Base-by-base conservation (phyloP, 2,888 invertebrate species). In the Ormyrus labotus region DNA sequence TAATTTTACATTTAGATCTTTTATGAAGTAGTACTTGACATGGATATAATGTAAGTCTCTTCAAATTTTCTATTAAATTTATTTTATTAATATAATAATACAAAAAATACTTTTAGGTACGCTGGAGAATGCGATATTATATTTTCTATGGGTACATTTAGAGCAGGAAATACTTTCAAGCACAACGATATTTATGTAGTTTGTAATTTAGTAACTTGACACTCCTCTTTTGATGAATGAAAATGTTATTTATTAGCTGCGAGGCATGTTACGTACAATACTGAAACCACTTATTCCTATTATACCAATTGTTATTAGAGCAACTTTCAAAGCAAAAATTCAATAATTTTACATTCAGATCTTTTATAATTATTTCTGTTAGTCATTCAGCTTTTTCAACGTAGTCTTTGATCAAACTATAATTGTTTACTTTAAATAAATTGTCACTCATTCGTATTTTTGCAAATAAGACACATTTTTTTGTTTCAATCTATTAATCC, bases 41-140 rank as follows among this genome's bases (percentile, higher is more conserved):
- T 99, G 85, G 99, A 99, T 92, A 92, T 99, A 81, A 96, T 97
- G 96, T 97, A 91, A 94, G 96, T 93, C 83, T 65, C 34, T 50
- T 72, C 65, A 11, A 48, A 67, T 73, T 83, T 78, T 61, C 76
- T 13, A 74, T 80, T 78, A 57, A 13, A 53, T 76, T 81, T 68
- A 65, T 64, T 78, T 61, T 73, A 57, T 34, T 34, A 34, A 34
- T 1, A 34, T 3, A 34, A 45, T 70, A 55, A 57, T 61, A 51
- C 57, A 65, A 58, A 47, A 53, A 71, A 79, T 55, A 47, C 83
- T 92, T 92, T 75, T 91, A 97, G 97, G 88, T 99, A 99, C 91
- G 97, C 98, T 83, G 98, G 99, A 63, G 99, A 99, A 91, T 98
- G 98, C 89, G 97, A 99, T 91, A 97, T 99, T 84, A 96, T 96